phyloP scores from a whole-genome alignment of 2,113 vertebrate species.

The Xenopus tropicalis region DNA sequence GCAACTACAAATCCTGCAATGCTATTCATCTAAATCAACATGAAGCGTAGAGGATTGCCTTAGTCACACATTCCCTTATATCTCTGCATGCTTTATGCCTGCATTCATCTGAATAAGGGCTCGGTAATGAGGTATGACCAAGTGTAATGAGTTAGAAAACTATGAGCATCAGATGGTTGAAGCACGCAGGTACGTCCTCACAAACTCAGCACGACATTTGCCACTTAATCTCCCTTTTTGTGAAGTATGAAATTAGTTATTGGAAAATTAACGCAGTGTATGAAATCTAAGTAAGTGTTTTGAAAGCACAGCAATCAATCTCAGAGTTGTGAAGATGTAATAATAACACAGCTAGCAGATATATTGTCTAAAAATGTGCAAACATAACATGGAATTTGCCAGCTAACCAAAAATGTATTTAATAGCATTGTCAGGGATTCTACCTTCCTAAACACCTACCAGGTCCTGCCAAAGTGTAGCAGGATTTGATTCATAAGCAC shows the following conservation, averaged over 20 bases:
- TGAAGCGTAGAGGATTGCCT: constrained; percentile 2
- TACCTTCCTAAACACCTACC: no score
- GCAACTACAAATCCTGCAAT: background rate
- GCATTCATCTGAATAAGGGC: constrained; percentile 17
- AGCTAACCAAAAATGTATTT: background rate
- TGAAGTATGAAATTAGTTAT: constrained; percentile 32
- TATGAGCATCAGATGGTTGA: constrained; percentile 31
- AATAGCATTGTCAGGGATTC: no score
- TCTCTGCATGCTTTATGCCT: constrained; percentile 24
- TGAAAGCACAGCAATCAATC: constrained; percentile 6
- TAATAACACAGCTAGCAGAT: background rate
- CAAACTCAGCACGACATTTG: constrained; percentile 7
- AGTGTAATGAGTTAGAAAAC: constrained; percentile 36
- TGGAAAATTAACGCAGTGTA: constrained; percentile 5
- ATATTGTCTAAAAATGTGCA: background rate
- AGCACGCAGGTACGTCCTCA: constrained; percentile 7
- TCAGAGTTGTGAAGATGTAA: background rate
- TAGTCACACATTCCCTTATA: constrained; percentile 6
- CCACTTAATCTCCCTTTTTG: constrained; percentile 22
- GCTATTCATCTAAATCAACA: background rate
- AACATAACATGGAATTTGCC: no score
- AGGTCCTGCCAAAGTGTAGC: no score
- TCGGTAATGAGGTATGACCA: constrained; percentile 39
- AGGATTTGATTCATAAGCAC: no score
- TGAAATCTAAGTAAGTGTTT: constrained; percentile 5